Evolutionary conservation across 64 coral and sea anemone species (phyloP), one percentile per base, ranked within the genome.

Genomic region (Montipora sp.): DNA sequence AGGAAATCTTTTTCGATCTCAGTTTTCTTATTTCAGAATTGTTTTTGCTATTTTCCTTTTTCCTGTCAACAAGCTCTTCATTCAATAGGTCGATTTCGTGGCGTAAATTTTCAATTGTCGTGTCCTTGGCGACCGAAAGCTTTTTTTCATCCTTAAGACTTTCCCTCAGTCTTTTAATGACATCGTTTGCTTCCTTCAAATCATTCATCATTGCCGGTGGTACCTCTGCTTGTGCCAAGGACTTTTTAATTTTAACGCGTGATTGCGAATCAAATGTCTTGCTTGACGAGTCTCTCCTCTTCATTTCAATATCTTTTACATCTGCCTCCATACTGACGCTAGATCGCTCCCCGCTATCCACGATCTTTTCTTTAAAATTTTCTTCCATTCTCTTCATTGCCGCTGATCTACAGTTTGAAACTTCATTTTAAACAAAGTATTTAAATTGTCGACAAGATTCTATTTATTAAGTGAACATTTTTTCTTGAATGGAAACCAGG

Each of bases 81-180:
- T 96, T 88, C 48, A 94, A 75, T 11, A 83, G 77, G 65, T 90
- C 47, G 12, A 96, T 89, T 72, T 96, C 91, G 44, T 93, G 87
- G 55, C 77, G 92, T 66, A 96, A 77, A 65, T 90, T 93, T 77
- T 90, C 49, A 24, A 93, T 96, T 1, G 88, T 93, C 23, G 87
- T 86, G 43, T 96, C 91, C 16, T 96, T 93, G 19, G 51, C 55
- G 44, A 90, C 91, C 4, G 88, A 68, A 63, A 90, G 73, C 51
- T 86, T 90, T 36, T 83, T 89, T 48, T 96, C 95, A 46, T 85
- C 89, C 55, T 76, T 61, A 8, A 96, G 55, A 51, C 81, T 94
- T 14, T 89, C 92, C 7, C 88, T 81, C 12, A 94, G 59, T 23
- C 50, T 77, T 0, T 61, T 78, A 16, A 94, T 78, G 6, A 27